Conservation (phyloP, 2,797 vertebrate species). For the Sphaeramia orbicularis region DNA sequence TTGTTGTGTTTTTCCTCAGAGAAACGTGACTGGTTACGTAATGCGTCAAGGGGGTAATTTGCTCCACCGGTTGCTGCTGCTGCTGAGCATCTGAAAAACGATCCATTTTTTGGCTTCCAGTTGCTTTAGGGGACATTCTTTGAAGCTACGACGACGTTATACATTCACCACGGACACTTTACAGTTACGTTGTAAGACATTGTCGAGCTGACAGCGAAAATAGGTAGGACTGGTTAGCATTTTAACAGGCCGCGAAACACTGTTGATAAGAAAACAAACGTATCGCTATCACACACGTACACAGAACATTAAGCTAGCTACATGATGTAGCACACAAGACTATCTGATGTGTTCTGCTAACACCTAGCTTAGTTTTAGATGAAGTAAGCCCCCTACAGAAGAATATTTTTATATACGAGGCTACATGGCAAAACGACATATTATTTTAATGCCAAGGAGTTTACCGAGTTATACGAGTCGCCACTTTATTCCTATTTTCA, state of each 20-base stretch:
- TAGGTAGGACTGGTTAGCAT: conserved; percentile 37
- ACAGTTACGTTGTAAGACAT: conserved; percentile 1
- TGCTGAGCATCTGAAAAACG: conserved; percentile 20
- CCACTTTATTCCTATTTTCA: background rate
- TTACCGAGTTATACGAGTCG: too few species aligned
- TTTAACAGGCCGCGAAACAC: background rate
- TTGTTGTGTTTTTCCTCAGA: conserved; percentile 22
- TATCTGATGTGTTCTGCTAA: background rate
- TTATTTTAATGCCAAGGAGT: background rate
- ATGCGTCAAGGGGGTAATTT: conserved; percentile 33
- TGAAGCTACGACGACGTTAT: conserved; percentile 1
- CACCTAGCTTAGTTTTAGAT: background rate
- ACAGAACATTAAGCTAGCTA: too few species aligned
- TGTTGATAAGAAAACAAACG: background rate
- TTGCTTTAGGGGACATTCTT: background rate
- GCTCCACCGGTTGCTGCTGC: conserved; percentile 18
- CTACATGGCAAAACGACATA: background rate
- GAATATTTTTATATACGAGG: too few species aligned
- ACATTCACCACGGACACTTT: background rate
- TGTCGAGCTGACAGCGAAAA: conserved; percentile 22
- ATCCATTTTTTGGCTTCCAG: background rate
- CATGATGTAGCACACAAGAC: background rate
- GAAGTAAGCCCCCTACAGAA: too few species aligned
- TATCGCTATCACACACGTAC: background rate
- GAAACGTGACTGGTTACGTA: conserved; percentile 70